These are phyloP conservation scores for Notolabrus celidotus DNA, from an alignment of 2,797 vertebrate species.

Conservation along the genomic window DNA sequence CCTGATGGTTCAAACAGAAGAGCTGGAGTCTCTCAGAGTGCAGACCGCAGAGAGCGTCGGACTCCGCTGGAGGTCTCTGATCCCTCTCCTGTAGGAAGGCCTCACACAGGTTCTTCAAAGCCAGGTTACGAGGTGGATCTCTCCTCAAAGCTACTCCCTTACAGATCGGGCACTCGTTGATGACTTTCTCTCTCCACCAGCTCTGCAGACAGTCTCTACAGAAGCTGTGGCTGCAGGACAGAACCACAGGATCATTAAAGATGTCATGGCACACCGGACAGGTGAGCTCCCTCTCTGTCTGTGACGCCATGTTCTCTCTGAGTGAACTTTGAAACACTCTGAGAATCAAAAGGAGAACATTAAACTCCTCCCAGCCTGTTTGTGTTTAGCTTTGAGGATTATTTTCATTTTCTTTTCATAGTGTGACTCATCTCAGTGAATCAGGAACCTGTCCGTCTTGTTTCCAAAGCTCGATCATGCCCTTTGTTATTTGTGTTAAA, in stretches of 20 bases:
- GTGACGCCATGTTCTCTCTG: constrained; percentile 4
- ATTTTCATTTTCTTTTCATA: not conserved
- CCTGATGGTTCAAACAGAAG: constrained; percentile 9
- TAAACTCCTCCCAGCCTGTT: not conserved
- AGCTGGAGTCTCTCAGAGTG: constrained; percentile 13
- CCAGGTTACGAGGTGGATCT: constrained; percentile 1
- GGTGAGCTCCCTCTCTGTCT: not conserved
- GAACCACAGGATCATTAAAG: constrained; percentile 14
- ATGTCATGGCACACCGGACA: constrained; percentile 23
- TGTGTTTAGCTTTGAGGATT: not conserved
- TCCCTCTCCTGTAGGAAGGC: not conserved
- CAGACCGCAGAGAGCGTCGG: not conserved
- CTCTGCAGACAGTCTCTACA: constrained; percentile 7
- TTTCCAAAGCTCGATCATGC: not conserved
- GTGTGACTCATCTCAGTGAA: not conserved
- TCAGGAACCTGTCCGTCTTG: not conserved
- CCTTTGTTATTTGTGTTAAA: too few species aligned
- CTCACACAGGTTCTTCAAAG: constrained; percentile 12
- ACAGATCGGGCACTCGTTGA: constrained; percentile 3
- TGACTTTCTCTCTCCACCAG: not conserved
- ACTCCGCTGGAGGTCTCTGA: not conserved
- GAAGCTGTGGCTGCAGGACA: constrained; percentile 18
- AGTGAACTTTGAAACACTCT: not conserved
- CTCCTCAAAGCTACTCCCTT: accelerated
- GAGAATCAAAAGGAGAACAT: not conserved